Evolutionary conservation across 2,888 invertebrate genomes (phyloP), one percentile per base, ranked within the genome.

Genomic region (Dascillus cervinus): DNA sequence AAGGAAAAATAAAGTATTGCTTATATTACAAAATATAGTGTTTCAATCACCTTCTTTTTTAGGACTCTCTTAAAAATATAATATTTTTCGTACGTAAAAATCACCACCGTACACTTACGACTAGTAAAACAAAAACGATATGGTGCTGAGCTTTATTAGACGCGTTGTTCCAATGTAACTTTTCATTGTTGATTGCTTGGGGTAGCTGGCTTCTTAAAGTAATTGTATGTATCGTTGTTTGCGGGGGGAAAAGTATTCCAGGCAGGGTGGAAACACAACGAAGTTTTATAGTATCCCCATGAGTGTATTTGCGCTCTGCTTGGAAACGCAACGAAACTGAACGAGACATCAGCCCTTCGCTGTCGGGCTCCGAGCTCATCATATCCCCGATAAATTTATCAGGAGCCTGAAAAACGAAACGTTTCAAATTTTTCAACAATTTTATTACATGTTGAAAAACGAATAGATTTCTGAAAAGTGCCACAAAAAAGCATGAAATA

Each of bases 191-290:
- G 39, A 50, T 47, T 39, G 44, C 47, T 36, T 41, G 53, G 23
- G 45, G 43, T 32, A 39, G 44, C 17, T 44, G 39, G 12, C 39
- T 36, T 24, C 46, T 52, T 37, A 53, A 33, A 21, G 39, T 37
- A 11, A 53, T 41, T 11, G 47, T 43, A 19, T 41, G 41, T 20
- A 49, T 48, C 14, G 53, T 47, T 4, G 44, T 43, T 33, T 51
- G 55, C 11, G 56, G 55, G 22, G 48, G 45, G 20, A 53, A 42
- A 2, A 59, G 58, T 20, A 60, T 50, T 26, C 57, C 58, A 14
- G 59, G 58, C 32, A 59, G 50, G 11, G 53, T 51, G 22, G 58
- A 53, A 30, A 53, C 53, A 51, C 62, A 62, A 22, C 53, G 48
- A 13, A 62, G 43, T 40, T 60, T 58, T 19, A 62, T 43, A 13